A percentile compares a stretch with the other conserved stretches of the same genome.
Evolutionary conservation across 2,888 invertebrate genomes (phyloP).

Genomic region (Lycaena phlaeas): DNA sequence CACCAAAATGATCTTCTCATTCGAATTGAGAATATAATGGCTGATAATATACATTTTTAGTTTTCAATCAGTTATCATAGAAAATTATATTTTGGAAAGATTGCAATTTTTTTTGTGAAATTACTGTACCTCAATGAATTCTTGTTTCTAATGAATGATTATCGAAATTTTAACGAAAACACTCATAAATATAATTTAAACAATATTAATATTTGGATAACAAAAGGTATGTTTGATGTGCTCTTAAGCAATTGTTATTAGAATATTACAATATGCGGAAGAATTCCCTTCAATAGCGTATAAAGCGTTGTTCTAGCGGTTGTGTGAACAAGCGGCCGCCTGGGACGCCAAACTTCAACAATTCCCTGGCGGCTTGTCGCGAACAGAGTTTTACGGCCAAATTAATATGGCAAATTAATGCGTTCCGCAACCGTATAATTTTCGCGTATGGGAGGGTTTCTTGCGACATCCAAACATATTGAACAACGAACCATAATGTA

Average conservation of each 20-base stretch:
- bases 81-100: no score
- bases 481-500: conserved; percentile 17
- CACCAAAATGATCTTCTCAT: conserved; percentile 18
- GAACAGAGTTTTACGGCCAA: conserved; percentile 72
- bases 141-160: no score
- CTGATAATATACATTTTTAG: no score
- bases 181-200: not conserved
- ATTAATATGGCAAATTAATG: conserved; percentile 76
- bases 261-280: conserved; percentile 45
- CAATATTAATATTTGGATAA: conserved; percentile 3
- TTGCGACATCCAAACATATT: conserved; percentile 45
- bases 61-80: no score
- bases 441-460: conserved; percentile 56
- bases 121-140: no score
- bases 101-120: no score
- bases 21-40: no score
- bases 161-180: no score
- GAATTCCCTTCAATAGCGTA: conserved; percentile 53
- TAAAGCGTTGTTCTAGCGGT: conserved; percentile 45
- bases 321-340: conserved; percentile 66
- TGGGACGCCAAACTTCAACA: conserved; percentile 62
- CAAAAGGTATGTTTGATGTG: not conserved
- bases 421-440: conserved; percentile 68
- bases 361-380: conserved; percentile 65
- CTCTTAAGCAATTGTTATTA: conserved; percentile 30